Evolutionary conservation across 1,140 invertebrate genomes (phyloP).

Genomic region (Bombus consobrinus): DNA sequence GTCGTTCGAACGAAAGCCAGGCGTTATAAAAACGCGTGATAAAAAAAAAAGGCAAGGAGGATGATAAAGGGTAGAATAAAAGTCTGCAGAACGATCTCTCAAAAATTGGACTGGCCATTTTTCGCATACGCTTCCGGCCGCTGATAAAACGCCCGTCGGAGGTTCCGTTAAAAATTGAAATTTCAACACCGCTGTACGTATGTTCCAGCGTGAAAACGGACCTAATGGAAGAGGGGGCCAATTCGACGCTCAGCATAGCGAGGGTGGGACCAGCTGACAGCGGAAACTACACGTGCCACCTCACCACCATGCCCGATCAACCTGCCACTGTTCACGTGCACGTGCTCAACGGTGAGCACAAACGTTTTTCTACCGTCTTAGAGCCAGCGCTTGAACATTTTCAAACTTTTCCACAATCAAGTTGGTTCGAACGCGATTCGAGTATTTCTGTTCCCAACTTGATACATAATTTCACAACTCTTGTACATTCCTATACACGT

Average conservation of each 20-base stretch:
- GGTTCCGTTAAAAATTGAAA: slow-evolving; percentile 18
- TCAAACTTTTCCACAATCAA: neutral
- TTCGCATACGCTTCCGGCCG: too few species aligned
- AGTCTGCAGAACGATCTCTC: neutral
- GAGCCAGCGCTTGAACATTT: neutral
- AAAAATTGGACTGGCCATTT: neutral
- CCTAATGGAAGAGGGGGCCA: slow-evolving; percentile 88
- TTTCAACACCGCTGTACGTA: slow-evolving; percentile 19
- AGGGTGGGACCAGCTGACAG: slow-evolving; percentile 89
- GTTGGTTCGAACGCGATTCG: too few species aligned
- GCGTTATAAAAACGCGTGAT: neutral
- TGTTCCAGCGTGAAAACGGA: slow-evolving; percentile 88
- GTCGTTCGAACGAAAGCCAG: neutral
- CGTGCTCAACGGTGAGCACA: slow-evolving; percentile 87
- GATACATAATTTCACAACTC: too few species aligned
- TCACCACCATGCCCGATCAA: slow-evolving; percentile 84
- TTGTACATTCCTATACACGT: rapidly evolving
- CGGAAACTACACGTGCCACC: slow-evolving; percentile 91
- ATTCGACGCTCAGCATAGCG: slow-evolving; percentile 89
- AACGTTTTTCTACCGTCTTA: neutral
- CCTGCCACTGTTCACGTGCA: slow-evolving; percentile 88
- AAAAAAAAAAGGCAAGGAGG: too few species aligned
- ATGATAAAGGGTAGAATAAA: neutral
- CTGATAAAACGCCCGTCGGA: neutral
- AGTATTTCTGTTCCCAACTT: too few species aligned